Evolutionary conservation across 2,797 vertebrate genomes (phyloP).

Genomic region (Tenualosa ilisha): DNA sequence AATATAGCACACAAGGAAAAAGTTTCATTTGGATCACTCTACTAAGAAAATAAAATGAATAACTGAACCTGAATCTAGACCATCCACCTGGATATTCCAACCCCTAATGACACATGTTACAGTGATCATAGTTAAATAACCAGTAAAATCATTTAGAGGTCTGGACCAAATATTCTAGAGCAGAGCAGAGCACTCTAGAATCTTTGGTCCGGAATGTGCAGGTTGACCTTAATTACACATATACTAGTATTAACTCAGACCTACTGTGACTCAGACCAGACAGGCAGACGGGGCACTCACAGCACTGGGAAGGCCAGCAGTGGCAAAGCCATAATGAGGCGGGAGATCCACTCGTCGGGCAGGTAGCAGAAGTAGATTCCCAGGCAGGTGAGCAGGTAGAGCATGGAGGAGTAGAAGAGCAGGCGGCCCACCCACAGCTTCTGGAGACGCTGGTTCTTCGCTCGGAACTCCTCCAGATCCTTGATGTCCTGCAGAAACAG

Average conservation of each 20-base stretch:
- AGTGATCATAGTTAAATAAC: no score
- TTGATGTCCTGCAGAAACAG: slow-evolving; percentile 38
- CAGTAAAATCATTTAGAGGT: no score
- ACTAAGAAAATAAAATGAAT: background rate
- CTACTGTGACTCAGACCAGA: no score
- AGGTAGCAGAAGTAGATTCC: slow-evolving; percentile 90
- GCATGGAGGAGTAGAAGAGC: slow-evolving; percentile 87
- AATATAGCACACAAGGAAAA: slow-evolving; percentile 49
- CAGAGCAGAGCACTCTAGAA: no score
- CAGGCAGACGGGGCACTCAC: slow-evolving; percentile 72
- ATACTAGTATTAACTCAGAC: no score
- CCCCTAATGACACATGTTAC: no score
- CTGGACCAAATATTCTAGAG: no score
- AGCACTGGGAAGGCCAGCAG: slow-evolving; percentile 90
- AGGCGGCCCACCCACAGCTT: slow-evolving; percentile 93
- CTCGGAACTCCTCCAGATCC: slow-evolving; percentile 89
- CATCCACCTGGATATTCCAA: background rate
- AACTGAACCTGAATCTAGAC: background rate
- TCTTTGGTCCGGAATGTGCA: no score
- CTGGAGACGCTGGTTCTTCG: slow-evolving; percentile 93
- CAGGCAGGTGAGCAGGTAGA: slow-evolving; percentile 86
- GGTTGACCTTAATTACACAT: no score
- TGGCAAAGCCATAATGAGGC: slow-evolving; percentile 85
- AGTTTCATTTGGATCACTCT: background rate
- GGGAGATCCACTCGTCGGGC: slow-evolving; percentile 85